Evolutionary conservation across 2,888 invertebrate species (phyloP), one percentile per base, ranked within the genome.

Genomic region (Bedellia somnulentella): DNA sequence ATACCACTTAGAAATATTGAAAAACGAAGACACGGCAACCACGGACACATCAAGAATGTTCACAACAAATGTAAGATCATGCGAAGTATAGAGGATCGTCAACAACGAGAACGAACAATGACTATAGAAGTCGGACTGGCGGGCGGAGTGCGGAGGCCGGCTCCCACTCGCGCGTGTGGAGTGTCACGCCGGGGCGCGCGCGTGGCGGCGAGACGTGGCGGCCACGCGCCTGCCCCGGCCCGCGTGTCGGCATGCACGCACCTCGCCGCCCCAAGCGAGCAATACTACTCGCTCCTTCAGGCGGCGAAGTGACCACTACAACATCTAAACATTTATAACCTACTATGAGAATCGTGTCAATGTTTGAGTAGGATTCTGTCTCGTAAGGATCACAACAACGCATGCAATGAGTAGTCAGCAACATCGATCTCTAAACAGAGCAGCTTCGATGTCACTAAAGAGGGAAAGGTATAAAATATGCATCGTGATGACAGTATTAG

Each of bases 391-490:
- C 66, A 57, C 49, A 50, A 48, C 41, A 41, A 40, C 37, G 53
- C 73, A 73, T 73, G 73, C 73, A 71, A 67, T 68, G 60, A 44
- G 54, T 50, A 56, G 52, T 47, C 55, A 58, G 68, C 60, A 62
- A 70, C 61, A 67, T 56, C 64, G 47, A 52, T 58, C 59, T 46
- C 52, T 57, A 55, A 54, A 60, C 60, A 54, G 54, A 60, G 60
- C 56, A 58, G 59, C 54, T 56, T 57, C 56, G 52, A 60, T 34
- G 59, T 66, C 66, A 62, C 66, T 63, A 66, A 32, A 62, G 54
- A 67, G 73, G 75, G 75, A 75, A 75, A 75, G 75, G 75, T 75
- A 75, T 75, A 73, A 73, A 75, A 73, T 73, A 75, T 71, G 71
- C 63, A 63, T 56, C 56, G 60, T 66, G 64, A 68, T 66, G 63